Evolutionary conservation across 2,888 invertebrate genomes (phyloP), one percentile per base, ranked within the genome.

Genomic region (Xestobium rufovillosum): DNA sequence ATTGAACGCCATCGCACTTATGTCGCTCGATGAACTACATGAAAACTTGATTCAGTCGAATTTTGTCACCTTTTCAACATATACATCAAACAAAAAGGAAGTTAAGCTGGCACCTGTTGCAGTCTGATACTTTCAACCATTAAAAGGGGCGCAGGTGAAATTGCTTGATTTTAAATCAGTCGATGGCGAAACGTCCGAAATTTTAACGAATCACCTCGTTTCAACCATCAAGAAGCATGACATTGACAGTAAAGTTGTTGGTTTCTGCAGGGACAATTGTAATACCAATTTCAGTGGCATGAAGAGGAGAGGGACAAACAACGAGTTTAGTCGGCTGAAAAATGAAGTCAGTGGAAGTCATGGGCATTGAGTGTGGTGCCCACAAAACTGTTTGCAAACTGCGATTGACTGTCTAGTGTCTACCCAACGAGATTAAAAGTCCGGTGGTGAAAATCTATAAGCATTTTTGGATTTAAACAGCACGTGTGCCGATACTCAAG

Each of bases 211-310:
- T 8, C 9, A 32, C 13, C 31, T 36, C 17, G 19, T 36, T 36
- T 31, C 16, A 16, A 25, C 13, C 8, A 32, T 32, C 11, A 32
- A 32, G 23, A 25, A 32, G 10, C 9, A 23, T 13, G 31, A 38
- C 14, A 4, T 38, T 2, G 4, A 4, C 26, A 23, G 12, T 1
- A 41, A 41, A 12, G 27, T 17, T 30, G 12, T 34, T 15, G 41
- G 33, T 9, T 37, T 41, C 26, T 28, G 33, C 2, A 34, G 26
- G 8, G 38, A 38, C 26, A 41, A 41, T 14, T 34, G 31, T 17
- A 34, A 34, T 29, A 41, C 38, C 8, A 37, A 41, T 19, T 41
- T 41, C 28, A 34, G 41, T 11, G 34, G 41, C 6, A 11, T 15
- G 13, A 14, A 41, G 3, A 25, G 38, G 19, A 9, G 11, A 17